Evolutionary conservation across 2,888 invertebrate species (phyloP), one percentile per base, ranked within the genome.

Genomic region (Thelaira solivaga): DNA sequence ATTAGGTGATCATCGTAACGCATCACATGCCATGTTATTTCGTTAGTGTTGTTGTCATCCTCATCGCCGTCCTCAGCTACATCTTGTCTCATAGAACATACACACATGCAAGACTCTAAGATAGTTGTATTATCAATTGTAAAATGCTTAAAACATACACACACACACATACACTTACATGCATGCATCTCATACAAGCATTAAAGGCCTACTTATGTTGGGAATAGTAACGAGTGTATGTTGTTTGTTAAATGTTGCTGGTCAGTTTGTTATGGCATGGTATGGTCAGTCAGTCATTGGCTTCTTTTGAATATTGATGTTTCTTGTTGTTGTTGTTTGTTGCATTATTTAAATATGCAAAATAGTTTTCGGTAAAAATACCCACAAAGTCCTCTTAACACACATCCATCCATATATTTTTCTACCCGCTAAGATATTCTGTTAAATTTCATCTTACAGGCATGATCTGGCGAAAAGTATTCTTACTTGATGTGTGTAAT

Each of bases 21-120:
- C 83, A 84, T 84, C 83, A 83, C 83, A 83, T 85, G 85, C 82
- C 83, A 83, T 83, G 83, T 83, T 83, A 80, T 82, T 81, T 76
- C 78, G 73, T 80, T 79, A 80, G 78, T 80, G 83, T 81, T 81
- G 79, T 80, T 81, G 78, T 80, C 72, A 72, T 76, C 74, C 24
- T 67, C 74, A 47, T 80, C 74, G 31, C 71, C 69, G 53, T 72
- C 67, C 47, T 68, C 69, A 64, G 64, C 67, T 41, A 55, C 72
- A 68, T 68, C 49, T 62, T 62, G 41, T 61, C 51, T 18, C 59
- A 36, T 24, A 59, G 57, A 45, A 59, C 62, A 69, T 62, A 71
- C 73, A 51, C n/a, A n/a, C 55, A 51, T 62, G 68, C 55, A 59
- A n/a, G n/a, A 26, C 20, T 41, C 57, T 62, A 45, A 49, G 34